Evolutionary conservation across 2,113 vertebrate genomes (phyloP), one percentile per base, ranked within the genome.

Genomic region (Anolis sagrei): DNA sequence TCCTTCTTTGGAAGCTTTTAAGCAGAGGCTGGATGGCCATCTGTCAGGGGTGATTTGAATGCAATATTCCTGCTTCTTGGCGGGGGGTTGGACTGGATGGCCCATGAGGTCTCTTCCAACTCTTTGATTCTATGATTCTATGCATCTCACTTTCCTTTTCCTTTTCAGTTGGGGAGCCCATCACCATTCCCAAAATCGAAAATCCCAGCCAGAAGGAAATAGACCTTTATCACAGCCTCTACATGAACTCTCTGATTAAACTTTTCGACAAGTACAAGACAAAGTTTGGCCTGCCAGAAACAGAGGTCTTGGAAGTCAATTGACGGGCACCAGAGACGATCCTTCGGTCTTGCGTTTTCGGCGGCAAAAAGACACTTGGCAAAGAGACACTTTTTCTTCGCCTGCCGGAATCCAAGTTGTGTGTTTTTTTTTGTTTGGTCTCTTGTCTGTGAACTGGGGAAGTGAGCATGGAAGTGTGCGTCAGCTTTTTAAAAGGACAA

Each of bases 241-340:
- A 99, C 81, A 85, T 98, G 93, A 96, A 93, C 77, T 97, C 98
- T 68, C 96, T 99, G 49, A 93, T 94, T 85, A 96, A 96, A 86
- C 97, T 99, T 72, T 99, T 99, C 39, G 96, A 99, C 91, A 97
- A 97, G 83, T 97, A 98, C 89, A 99, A 99, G 95, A 97, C 96
- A 54, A 97, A 96, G 72, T 98, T 97, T 21, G 99, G 98, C 48
- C 94, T 98, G 87, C 97, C 94, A 0, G 98, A 99, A 87, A 96
- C 96, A 0, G 98, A 99, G 68, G 54, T 95, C 79, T 95, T 99
- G 90, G 92, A 97, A 87, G 96, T 99, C 92, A 97, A 97, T 86
- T 99, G 96, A 98, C 81, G 74, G 54, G 51, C 81, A 32, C n/a
- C 7, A 36, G 11, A 2, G 1, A 8, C 1, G 36, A 16, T 25